phyloP scores from a whole-genome alignment of 2,888 invertebrate species.

The Plebejus anna region DNA sequence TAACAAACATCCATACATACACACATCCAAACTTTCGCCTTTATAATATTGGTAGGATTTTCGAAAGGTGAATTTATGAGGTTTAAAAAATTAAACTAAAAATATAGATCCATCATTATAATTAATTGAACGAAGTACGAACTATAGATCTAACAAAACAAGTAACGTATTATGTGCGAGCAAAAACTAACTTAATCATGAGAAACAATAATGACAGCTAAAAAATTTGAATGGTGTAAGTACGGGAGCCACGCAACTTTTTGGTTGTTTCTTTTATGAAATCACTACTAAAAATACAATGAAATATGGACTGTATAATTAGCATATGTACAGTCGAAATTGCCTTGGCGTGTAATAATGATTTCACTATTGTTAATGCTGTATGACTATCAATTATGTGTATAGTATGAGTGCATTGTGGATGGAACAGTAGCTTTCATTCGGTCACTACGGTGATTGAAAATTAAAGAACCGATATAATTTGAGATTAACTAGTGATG shows the following conservation, averaged over 20 bases:
- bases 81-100: not conserved
- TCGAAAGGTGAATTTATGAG: not conserved
- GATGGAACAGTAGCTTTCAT: conserved; percentile 74
- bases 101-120: not conserved
- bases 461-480: conserved; percentile 79
- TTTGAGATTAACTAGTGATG: conserved; percentile 68
- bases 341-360: conserved; percentile 45
- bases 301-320: conserved; percentile 44
- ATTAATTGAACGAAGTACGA: not conserved
- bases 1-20: too few species aligned
- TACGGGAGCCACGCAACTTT: conserved; percentile 78
- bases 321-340: conserved; percentile 43
- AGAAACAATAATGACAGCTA: conserved; percentile 78
- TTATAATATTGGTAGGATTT: not conserved
- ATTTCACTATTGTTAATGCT: conserved; percentile 75
- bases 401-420: conserved; percentile 73
- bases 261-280: conserved; percentile 68
- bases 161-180: conserved; percentile 61
- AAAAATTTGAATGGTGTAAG: conserved; percentile 76
- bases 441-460: conserved; percentile 69
- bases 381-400: conserved; percentile 78
- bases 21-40: too few species aligned
- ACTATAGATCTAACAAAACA: not conserved
- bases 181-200: conserved; percentile 80
- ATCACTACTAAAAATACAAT: conserved; percentile 43